These are phyloP conservation scores for Dasypolia templi DNA, from an alignment of 2,888 invertebrate species.

Conservation along the genomic window DNA sequence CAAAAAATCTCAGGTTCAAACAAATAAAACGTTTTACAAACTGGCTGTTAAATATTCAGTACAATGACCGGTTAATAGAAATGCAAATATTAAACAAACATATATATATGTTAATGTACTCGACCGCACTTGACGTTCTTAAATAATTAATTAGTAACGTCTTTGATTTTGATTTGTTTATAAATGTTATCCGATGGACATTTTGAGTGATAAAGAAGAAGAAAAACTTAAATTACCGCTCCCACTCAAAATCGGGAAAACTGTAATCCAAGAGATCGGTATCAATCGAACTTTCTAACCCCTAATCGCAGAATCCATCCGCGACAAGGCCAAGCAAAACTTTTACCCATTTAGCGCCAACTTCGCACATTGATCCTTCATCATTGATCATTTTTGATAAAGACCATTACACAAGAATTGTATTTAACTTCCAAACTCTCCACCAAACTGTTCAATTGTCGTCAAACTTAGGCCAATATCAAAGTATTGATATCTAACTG, in stretches of 20 bases:
- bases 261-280: slow-evolving; percentile 65
- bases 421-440: slow-evolving; percentile 46
- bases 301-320: slow-evolving; percentile 68
- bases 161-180: not conserved
- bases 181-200: not conserved
- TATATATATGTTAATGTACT: not conserved
- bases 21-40: slow-evolving; percentile 20
- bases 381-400: slow-evolving; percentile 66
- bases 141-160: not conserved
- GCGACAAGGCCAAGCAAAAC: slow-evolving; percentile 64
- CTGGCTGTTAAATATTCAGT: slow-evolving; percentile 12
- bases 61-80: slow-evolving; percentile 18
- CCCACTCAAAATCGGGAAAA: slow-evolving; percentile 49
- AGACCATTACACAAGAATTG: slow-evolving; percentile 58
- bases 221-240: slow-evolving; percentile 26
- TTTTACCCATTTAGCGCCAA: slow-evolving; percentile 65
- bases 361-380: slow-evolving; percentile 63
- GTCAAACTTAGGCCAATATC: slow-evolving; percentile 45
- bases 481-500: slow-evolving; percentile 53
- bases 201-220: not conserved
- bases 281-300: slow-evolving; percentile 69
- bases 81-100: slow-evolving; percentile 17
- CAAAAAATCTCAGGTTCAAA: not conserved
- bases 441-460: slow-evolving; percentile 43
- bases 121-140: not conserved